phyloP scores from a whole-genome alignment of 2,113 vertebrate genomes.

The Tympanuchus pallidicinctus region DNA sequence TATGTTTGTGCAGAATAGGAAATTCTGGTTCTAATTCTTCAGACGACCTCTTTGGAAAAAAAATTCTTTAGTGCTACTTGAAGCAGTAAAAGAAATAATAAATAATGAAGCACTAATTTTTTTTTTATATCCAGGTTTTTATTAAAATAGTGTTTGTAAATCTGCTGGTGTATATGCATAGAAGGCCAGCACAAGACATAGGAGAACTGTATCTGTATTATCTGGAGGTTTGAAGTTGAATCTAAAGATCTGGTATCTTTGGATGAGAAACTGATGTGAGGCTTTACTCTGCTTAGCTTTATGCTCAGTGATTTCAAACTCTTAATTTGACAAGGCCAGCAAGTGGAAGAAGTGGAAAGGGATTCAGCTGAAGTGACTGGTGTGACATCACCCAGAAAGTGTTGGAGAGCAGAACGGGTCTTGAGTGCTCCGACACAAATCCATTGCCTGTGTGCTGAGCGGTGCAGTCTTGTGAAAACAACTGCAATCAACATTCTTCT shows the following conservation, averaged over 20 bases:
- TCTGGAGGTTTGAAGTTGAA: not conserved
- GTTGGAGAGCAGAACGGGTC: not conserved
- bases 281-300: not conserved
- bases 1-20: not conserved
- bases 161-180: not conserved
- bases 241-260: not conserved
- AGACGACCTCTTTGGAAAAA: not conserved
- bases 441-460: rapidly evolving
- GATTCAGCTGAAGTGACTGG: not conserved
- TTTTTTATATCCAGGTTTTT: not conserved
- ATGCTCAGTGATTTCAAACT: not conserved
- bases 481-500: not conserved
- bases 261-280: not conserved
- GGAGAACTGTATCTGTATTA: not conserved
- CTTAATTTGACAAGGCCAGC: not conserved
- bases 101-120: not conserved
- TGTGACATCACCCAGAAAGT: not conserved
- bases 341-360: not conserved
- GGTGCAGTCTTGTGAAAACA: not conserved
- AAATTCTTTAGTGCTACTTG: not conserved
- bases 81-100: not conserved
- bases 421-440: not conserved
- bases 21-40: not conserved
- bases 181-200: not conserved
- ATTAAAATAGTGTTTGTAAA: not conserved